Evolutionary conservation across 2,888 invertebrate genomes (phyloP).

Genomic region (Cheilosia variabilis): DNA sequence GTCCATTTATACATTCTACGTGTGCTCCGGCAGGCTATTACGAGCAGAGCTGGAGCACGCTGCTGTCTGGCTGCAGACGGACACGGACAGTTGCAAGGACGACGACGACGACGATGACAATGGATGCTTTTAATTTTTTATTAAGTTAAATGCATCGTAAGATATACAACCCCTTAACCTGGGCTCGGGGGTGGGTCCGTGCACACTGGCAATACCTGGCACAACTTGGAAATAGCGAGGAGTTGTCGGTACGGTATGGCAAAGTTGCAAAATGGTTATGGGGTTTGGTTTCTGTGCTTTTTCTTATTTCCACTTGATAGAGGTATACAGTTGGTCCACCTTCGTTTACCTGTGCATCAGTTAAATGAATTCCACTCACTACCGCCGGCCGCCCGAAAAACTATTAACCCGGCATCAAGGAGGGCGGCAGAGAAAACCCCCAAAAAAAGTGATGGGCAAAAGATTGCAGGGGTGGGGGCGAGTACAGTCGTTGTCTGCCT

Average conservation of each 20-base stretch:
- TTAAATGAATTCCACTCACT: slow-evolving; percentile 73
- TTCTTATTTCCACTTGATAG: slow-evolving; percentile 25
- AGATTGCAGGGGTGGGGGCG: slow-evolving; percentile 31
- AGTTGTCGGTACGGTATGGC: slow-evolving; percentile 34
- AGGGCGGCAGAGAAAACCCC: neutral
- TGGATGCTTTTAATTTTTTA: slow-evolving; percentile 75
- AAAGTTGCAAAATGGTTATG: slow-evolving; percentile 67
- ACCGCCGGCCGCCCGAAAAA: slow-evolving; percentile 62
- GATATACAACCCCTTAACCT: slow-evolving; percentile 74
- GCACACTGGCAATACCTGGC: slow-evolving; percentile 41
- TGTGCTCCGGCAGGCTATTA: slow-evolving; percentile 35
- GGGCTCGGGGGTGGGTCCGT: slow-evolving; percentile 18
- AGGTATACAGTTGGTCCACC: slow-evolving; percentile 23
- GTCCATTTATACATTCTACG: slow-evolving; percentile 54
- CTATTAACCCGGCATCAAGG: slow-evolving; percentile 62
- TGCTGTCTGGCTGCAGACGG: slow-evolving; percentile 42
- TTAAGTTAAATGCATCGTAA: slow-evolving; percentile 75
- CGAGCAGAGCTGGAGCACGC: slow-evolving; percentile 23
- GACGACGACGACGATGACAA: slow-evolving; percentile 61
- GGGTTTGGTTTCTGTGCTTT: slow-evolving; percentile 34
- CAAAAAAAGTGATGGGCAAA: slow-evolving; percentile 16
- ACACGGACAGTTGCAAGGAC: slow-evolving; percentile 5
- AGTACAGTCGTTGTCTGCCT: slow-evolving; percentile 12
- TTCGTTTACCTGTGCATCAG: slow-evolving; percentile 72
- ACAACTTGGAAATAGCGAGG: slow-evolving; percentile 31